Percentiles rank a stretch among this genome's conserved stretches.
These are phyloP conservation scores for Drosophila sechellia DNA, from an alignment of 1,140 invertebrate species.

Conservation along the genomic window DNA sequence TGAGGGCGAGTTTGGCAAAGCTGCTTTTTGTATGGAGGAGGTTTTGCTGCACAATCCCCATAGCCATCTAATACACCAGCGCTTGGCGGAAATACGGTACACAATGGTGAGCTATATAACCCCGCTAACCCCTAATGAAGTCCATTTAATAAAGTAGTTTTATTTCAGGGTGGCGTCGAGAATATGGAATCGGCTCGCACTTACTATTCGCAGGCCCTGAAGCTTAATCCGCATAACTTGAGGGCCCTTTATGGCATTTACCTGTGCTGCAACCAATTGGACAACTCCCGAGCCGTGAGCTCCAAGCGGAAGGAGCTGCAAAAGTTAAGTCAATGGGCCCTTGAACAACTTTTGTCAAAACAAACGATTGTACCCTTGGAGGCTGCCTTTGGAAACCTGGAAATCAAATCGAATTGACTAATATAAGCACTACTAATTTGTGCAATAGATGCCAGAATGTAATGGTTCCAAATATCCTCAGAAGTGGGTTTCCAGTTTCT, in stretches of 20 bases:
- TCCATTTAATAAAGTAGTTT: background rate
- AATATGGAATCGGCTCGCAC: conserved; percentile 96
- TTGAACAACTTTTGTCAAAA: conserved; percentile 86
- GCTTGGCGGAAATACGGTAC: conserved; percentile 96
- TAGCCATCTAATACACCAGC: conserved; percentile 96
- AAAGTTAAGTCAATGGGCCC: conserved; percentile 92
- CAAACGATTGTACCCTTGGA: conserved; percentile 71
- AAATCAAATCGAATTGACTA: conserved; percentile 82
- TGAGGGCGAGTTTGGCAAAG: conserved; percentile 95
- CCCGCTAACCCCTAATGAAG: conserved; percentile 3
- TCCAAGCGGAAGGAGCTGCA: conserved; percentile 93
- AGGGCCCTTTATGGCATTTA: conserved; percentile 96
- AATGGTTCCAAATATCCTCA: conserved; percentile 71
- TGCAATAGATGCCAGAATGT: conserved; percentile 65
- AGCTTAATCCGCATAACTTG: conserved; percentile 96
- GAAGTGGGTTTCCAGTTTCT: conserved; percentile 39
- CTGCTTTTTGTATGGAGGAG: conserved; percentile 99
- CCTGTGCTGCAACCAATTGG: conserved; percentile 88
- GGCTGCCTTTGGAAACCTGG: conserved; percentile 72
- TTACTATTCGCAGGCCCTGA: conserved; percentile 97
- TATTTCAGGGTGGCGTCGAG: conserved; percentile 93
- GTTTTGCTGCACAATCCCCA: conserved; percentile 98
- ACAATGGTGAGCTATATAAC: conserved; percentile 88
- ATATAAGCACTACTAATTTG: conserved; percentile 21
- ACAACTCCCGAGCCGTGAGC: conserved; percentile 84